Evolutionary conservation across 2,797 vertebrate species (phyloP).

Genomic region (Tadarida brasiliensis): DNA sequence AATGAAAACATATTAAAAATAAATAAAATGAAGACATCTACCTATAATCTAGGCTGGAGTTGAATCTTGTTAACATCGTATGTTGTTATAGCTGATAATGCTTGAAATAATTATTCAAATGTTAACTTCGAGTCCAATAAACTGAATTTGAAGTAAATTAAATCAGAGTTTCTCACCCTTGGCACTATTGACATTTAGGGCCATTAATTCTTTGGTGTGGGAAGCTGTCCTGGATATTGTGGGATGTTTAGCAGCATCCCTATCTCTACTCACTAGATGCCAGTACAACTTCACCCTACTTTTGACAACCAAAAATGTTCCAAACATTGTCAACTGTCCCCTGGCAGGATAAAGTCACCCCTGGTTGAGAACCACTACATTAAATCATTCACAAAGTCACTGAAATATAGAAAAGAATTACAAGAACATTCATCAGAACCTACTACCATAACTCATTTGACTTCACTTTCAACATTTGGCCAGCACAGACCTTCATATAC

Average conservation of each 20-base stretch:
- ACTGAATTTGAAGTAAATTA: constrained; percentile 35
- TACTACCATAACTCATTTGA: not conserved
- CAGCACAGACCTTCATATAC: not conserved
- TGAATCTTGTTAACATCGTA: not conserved
- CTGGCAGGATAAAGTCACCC: not conserved
- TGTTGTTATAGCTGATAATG: not conserved
- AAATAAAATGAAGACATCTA: constrained; percentile 20
- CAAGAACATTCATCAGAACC: not conserved
- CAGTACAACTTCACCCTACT: not conserved
- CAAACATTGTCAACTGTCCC: constrained; percentile 15
- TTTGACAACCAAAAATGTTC: constrained; percentile 6
- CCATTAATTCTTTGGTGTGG: not conserved
- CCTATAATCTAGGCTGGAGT: not conserved
- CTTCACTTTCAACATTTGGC: constrained; percentile 41
- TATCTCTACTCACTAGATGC: not conserved
- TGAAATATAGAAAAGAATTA: constrained; percentile 16
- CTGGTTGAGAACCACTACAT: not conserved
- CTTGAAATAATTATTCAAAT: constrained; percentile 60
- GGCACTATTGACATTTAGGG: not conserved
- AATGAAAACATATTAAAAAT: not conserved
- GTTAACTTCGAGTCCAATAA: constrained; percentile 44
- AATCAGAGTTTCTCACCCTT: constrained; percentile 12
- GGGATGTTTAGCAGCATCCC: not conserved
- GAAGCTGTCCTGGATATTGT: not conserved
- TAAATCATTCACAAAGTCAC: constrained; percentile 28